A percentile compares a stretch with the other conserved stretches of the same genome.
These are phyloP conservation scores for Aplochiton taeniatus DNA, from an alignment of 2,797 vertebrate genomes.

Conservation along the genomic window DNA sequence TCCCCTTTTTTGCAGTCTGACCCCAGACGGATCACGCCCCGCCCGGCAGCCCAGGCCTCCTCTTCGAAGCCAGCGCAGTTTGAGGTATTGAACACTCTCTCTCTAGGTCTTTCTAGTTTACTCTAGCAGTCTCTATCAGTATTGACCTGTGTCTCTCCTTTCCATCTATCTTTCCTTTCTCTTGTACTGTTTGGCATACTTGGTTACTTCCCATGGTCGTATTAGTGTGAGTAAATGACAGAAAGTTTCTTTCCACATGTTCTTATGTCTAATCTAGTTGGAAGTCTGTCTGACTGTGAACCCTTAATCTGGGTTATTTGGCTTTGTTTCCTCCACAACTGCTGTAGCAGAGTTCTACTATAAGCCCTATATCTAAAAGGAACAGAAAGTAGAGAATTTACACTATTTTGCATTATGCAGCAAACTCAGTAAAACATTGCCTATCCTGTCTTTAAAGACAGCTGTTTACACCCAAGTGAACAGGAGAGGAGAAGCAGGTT, in stretches of 20 bases:
- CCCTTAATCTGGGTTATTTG: too few relatives aligned
- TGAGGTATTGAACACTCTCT: constrained; percentile 66
- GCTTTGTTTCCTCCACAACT: too few relatives aligned
- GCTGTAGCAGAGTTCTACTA: too few relatives aligned
- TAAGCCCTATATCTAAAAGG: too few relatives aligned
- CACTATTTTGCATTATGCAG: too few relatives aligned
- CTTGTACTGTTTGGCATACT: too few relatives aligned
- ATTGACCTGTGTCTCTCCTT: not conserved
- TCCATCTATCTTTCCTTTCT: not conserved
- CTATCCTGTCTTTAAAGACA: constrained; percentile 50
- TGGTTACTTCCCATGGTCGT: too few relatives aligned
- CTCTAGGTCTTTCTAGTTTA: constrained; percentile 14
- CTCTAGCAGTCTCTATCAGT: not conserved
- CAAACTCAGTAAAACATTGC: constrained; percentile 42
- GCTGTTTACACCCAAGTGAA: constrained; percentile 36
- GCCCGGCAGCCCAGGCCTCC: constrained; percentile 65
- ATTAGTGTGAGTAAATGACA: too few relatives aligned
- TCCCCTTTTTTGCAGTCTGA: constrained; percentile 65
- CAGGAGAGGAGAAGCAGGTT: constrained; percentile 18
- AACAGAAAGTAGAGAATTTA: too few relatives aligned
- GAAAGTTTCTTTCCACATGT: too few relatives aligned
- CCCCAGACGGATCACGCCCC: constrained; percentile 64
- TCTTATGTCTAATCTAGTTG: too few relatives aligned
- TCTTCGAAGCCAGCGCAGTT: constrained; percentile 65
- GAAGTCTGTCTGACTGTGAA: too few relatives aligned